Conservation (phyloP, 2,797 vertebrate species). For the Poeciliopsis paucimaculata region DNA sequence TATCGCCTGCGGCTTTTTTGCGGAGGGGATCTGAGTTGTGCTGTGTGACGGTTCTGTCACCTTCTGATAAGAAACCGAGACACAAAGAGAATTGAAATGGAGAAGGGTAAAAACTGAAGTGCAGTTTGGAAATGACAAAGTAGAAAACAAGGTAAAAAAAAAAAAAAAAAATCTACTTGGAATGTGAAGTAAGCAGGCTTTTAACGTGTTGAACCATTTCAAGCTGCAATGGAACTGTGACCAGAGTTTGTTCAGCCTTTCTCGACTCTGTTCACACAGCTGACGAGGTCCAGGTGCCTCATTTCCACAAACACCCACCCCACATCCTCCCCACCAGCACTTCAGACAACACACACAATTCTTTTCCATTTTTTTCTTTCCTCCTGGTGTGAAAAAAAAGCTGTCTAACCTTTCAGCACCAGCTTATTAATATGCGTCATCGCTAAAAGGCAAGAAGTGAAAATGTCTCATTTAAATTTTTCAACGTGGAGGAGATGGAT, state of each 20-base stretch:
- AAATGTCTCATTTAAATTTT: conserved; percentile 82
- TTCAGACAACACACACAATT: conserved; percentile 43
- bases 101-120: conserved; percentile 2
- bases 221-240: conserved; percentile 40
- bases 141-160: conserved; percentile 25
- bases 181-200: neutral
- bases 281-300: conserved; percentile 21
- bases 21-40: conserved; percentile 44
- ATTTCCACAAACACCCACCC: conserved; percentile 18
- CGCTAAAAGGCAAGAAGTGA: conserved; percentile 73
- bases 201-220: neutral
- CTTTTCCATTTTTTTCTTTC: conserved; percentile 5
- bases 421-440: conserved; percentile 75
- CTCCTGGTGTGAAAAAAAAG: conserved; percentile 27
- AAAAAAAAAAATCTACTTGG: neutral
- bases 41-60: conserved; percentile 57
- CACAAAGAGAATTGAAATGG: conserved; percentile 19
- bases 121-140: neutral
- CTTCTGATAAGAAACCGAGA: conserved; percentile 57
- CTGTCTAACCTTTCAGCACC: conserved; percentile 72
- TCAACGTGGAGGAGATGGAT: conserved; percentile 61
- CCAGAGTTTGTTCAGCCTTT: conserved; percentile 60
- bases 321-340: conserved; percentile 27
- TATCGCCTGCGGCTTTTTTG: conserved; percentile 46
- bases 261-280: conserved; percentile 48